A percentile compares a stretch with the other conserved stretches of the same genome.
phyloP scores from a whole-genome alignment of 1,140 invertebrate genomes.

The Drosophila virilis region DNA sequence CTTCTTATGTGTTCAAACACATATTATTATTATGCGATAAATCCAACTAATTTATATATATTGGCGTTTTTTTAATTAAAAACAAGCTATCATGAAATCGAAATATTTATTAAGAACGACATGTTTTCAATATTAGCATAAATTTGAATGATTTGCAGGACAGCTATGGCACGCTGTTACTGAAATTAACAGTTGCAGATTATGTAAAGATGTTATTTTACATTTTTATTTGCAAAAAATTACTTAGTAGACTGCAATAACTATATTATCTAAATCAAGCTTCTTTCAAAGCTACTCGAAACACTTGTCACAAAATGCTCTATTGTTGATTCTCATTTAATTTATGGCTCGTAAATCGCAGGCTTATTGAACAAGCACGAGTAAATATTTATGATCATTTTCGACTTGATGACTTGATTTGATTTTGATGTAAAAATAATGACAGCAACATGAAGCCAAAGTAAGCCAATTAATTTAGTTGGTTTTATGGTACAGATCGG shows the following conservation, averaged over 20 bases:
- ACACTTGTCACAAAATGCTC: background rate
- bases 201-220: background rate
- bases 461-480: slow-evolving; percentile 2
- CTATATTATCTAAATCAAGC: background rate
- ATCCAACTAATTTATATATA: too few relatives aligned
- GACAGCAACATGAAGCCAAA: background rate
- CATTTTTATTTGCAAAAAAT: background rate
- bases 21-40: too few relatives aligned
- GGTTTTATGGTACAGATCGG: slow-evolving; percentile 6
- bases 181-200: background rate
- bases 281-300: slow-evolving; percentile 11
- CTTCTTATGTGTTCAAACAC: too few relatives aligned
- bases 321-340: background rate
- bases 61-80: too few relatives aligned
- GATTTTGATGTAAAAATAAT: slow-evolving; percentile 34
- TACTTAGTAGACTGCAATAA: background rate
- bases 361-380: background rate
- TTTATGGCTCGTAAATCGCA: slow-evolving; percentile 27
- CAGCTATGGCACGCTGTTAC: too few relatives aligned
- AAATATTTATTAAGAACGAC: too few relatives aligned
- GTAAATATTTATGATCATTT: slow-evolving; percentile 11
- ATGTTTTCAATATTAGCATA: too few relatives aligned
- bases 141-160: too few relatives aligned
- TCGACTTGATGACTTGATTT: slow-evolving; percentile 16
- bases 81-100: too few relatives aligned